Base-by-base conservation (phyloP, 2,797 vertebrate species). In the Apodemus agrarius region DNA sequence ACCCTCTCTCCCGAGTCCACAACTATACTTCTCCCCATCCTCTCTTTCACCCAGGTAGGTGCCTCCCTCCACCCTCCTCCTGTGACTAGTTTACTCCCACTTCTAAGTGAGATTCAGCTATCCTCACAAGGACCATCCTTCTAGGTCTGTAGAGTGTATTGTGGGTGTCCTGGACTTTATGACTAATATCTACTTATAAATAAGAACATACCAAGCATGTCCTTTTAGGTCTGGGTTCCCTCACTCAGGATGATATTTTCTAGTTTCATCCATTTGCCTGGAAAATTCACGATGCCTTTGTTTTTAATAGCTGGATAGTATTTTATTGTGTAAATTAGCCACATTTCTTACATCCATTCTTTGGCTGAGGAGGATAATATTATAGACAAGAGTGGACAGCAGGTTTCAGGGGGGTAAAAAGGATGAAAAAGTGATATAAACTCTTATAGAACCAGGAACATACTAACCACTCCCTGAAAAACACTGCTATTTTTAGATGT, bases 371-470 rank as follows among this genome's bases (percentile, higher is more conserved):
- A 37, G 34, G 8, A 72, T 72, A n/a, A 72, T 72, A n/a, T 91
- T 75, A 91, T 10, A 90, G 34, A 37, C 22, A 90, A 37, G 40
- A 7, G n/a, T 29, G 61, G 57, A n/a, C 1, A 19, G 29, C 1
- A 22, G 6, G 63, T 96, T 96, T 92, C 40, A 83, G 90, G 89
- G 63, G 37, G 2, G 26, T 37, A 21, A 93, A 85, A 89, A 37
- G 14, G 31, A 21, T 76, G 37, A 65, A 72, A 57, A 65, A 65
- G 49, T 88, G n/a, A n/a, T 43, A 7, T 24, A 93, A 94, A 37
- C 26, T 87, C 26, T 95, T 21, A 54, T 2, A 29, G 5, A 14
- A 3, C 14, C 10, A 54, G 57, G 17, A 59, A 8, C 29, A 69
- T 0, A 37, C 14, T 13, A 90, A 59, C 7, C 17, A 34, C 8